phyloP scores from a whole-genome alignment of 2,888 invertebrate species.

The Atethmia centrago region DNA sequence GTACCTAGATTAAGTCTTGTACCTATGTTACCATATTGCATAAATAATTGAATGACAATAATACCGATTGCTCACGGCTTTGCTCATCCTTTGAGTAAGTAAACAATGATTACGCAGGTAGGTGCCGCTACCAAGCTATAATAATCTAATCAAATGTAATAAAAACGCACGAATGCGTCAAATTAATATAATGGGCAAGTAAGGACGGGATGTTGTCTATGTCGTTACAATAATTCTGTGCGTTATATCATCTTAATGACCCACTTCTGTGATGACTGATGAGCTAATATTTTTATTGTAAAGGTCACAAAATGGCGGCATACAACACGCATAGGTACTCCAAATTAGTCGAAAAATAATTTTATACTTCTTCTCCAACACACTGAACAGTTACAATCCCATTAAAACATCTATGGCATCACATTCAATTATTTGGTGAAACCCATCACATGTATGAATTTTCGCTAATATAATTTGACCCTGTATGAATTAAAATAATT shows the following conservation, averaged over 20 bases:
- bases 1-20: background rate
- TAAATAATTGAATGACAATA: conserved; percentile 28
- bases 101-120: conserved; percentile 27
- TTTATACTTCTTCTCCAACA: background rate
- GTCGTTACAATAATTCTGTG: conserved; percentile 17
- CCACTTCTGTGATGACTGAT: conserved; percentile 23
- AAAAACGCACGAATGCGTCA: conserved; percentile 46
- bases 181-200: conserved; percentile 46
- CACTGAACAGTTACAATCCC: background rate
- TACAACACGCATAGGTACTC: background rate
- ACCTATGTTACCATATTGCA: background rate
- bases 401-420: background rate
- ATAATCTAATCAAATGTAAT: conserved; percentile 53
- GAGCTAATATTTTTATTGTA: conserved; percentile 17
- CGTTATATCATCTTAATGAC: conserved; percentile 38
- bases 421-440: background rate
- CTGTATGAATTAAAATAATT: background rate
- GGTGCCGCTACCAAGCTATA: conserved; percentile 3
- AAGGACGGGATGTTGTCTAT: conserved; percentile 36
- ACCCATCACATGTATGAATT: background rate
- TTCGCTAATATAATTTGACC: background rate
- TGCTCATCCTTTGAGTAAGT: conserved; percentile 2
- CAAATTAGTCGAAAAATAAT: background rate
- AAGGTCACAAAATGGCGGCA: conserved; percentile 5
- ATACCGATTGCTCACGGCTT: background rate